These are phyloP conservation scores for Tachuris rubrigastra DNA, from an alignment of 2,113 vertebrate species.

Conservation along the genomic window DNA sequence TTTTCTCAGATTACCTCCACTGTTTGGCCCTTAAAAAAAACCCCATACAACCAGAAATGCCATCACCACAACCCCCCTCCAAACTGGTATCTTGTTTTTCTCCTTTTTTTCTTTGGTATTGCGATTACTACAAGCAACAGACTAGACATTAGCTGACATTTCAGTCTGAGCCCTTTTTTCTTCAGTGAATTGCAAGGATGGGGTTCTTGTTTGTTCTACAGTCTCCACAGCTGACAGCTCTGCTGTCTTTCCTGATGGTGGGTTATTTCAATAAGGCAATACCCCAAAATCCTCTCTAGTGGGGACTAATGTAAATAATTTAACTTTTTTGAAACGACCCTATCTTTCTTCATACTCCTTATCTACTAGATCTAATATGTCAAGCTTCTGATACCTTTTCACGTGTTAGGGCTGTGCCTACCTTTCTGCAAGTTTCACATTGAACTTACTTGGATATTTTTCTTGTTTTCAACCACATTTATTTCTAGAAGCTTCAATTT, in stretches of 20 bases:
- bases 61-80: not conserved
- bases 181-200: not conserved
- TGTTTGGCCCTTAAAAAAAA: not conserved
- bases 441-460: not conserved
- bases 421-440: not conserved
- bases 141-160: not conserved
- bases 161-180: not conserved
- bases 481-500: not conserved
- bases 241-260: not conserved
- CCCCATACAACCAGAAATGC: not conserved
- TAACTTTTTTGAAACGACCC: not conserved
- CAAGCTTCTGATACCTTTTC: not conserved
- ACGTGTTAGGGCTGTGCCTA: not conserved
- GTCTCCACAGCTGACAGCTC: not conserved
- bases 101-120: not conserved
- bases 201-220: not conserved
- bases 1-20: not conserved
- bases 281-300: not conserved
- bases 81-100: not conserved
- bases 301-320: not conserved
- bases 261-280: not conserved
- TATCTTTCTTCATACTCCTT: not conserved
- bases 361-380: not conserved
- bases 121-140: not conserved
- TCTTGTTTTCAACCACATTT: not conserved